Conservation (phyloP, 2,888 invertebrate species). For the Hydraecia micacea region DNA sequence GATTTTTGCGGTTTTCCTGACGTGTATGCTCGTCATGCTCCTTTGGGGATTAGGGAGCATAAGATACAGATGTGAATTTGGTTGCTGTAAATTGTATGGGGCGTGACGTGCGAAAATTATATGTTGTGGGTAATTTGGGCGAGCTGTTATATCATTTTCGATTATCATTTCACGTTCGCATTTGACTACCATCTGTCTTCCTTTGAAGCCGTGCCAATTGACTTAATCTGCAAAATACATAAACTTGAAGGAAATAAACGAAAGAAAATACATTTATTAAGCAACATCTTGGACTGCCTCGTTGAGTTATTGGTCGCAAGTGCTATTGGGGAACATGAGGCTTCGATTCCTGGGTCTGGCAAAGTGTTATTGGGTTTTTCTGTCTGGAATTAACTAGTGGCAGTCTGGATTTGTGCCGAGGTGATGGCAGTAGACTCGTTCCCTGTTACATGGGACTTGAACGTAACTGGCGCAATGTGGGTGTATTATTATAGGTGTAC, state of each 20-base stretch:
- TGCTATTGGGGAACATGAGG: too few relatives aligned
- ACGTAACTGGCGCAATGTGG: neutral
- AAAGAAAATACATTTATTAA: neutral
- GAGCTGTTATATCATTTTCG: neutral
- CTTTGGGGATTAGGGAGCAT: constrained; percentile 27
- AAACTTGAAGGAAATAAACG: neutral
- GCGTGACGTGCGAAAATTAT: constrained; percentile 13
- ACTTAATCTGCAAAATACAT: neutral
- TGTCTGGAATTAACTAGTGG: neutral
- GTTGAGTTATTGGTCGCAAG: neutral
- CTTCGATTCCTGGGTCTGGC: neutral
- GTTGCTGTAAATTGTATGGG: neutral
- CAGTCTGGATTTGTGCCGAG: neutral
- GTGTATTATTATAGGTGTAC: too few relatives aligned
- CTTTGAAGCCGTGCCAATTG: neutral
- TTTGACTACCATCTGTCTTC: neutral
- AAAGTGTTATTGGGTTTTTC: neutral
- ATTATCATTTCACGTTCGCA: neutral
- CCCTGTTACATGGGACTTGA: neutral
- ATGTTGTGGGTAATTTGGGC: neutral
- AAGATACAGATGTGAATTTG: constrained; percentile 36
- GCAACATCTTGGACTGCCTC: neutral
- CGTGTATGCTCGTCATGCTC: constrained; percentile 29
- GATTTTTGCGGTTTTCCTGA: constrained; percentile 70
- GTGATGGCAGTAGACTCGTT: too few relatives aligned